Conservation (phyloP, 2,113 vertebrate genomes). For the Nettapus auritus region DNA sequence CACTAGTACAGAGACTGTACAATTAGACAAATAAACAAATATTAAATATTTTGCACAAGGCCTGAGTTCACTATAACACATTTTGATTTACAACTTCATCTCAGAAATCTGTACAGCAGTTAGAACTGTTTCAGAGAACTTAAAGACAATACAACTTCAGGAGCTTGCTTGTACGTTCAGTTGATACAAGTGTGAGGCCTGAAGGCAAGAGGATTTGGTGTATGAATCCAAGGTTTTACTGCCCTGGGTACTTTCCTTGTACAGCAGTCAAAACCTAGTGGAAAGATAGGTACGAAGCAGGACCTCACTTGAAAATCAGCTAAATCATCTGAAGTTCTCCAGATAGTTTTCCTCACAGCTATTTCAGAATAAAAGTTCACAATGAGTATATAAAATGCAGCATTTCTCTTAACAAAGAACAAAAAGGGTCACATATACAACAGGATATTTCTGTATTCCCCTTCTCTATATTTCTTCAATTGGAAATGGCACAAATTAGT, state of each 20-base stretch:
- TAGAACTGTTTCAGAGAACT: constrained; percentile 25
- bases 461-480: not conserved
- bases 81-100: constrained; percentile 58
- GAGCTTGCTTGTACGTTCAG: not conserved
- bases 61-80: constrained; percentile 67
- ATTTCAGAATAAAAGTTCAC: constrained; percentile 7
- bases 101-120: constrained; percentile 60
- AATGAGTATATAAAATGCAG: constrained; percentile 59
- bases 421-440: constrained; percentile 15
- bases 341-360: not conserved
- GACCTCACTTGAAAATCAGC: not conserved
- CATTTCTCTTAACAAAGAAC: constrained; percentile 34
- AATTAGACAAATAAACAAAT: constrained; percentile 54
- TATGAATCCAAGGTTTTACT: constrained; percentile 10
- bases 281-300: not conserved
- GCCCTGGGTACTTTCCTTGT: not conserved
- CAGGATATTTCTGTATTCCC: not conserved
- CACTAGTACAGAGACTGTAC: constrained; percentile 56
- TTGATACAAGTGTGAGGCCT: not conserved
- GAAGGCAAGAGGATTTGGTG: not conserved
- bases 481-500: constrained; percentile 21
- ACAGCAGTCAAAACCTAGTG: not conserved
- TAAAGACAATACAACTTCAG: not conserved
- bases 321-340: constrained; percentile 18
- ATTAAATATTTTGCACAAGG: constrained; percentile 68